Conservation (phyloP, 2,888 invertebrate genomes). For the Cyaniris semiargus region DNA sequence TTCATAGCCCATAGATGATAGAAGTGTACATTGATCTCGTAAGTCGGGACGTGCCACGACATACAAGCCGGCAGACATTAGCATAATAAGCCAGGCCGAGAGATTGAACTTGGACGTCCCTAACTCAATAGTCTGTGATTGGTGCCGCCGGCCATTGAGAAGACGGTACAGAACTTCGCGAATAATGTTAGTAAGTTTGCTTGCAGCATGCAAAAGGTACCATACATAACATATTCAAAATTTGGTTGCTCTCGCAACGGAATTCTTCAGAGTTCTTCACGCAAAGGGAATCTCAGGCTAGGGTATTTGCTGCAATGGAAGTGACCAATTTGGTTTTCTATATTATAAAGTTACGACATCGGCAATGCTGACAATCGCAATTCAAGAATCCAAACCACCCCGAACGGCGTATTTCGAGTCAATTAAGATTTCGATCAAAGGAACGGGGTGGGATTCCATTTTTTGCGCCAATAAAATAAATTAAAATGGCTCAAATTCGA, state of each 20-base stretch:
- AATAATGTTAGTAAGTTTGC: not conserved
- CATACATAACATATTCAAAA: not conserved
- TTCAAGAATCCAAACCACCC: not conserved
- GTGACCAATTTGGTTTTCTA: not conserved
- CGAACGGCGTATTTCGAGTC: constrained; percentile 34
- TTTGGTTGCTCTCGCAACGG: no score
- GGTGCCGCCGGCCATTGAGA: not conserved
- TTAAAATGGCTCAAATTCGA: constrained; percentile 58
- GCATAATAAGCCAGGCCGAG: constrained; percentile 5
- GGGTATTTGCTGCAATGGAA: no score
- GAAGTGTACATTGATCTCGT: not conserved
- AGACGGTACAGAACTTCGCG: not conserved
- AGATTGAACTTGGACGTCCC: constrained; percentile 6
- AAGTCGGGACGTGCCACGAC: not conserved
- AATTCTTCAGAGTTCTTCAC: no score
- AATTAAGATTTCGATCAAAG: constrained; percentile 20
- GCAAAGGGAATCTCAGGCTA: no score
- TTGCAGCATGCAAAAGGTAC: not conserved
- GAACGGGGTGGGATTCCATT: constrained; percentile 19
- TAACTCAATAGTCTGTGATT: constrained; percentile 8
- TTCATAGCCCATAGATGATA: not conserved
- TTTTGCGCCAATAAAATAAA: constrained; percentile 34
- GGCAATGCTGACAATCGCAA: not conserved
- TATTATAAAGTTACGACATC: not conserved
- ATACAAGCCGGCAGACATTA: not conserved